Percentiles rank a stretch among this genome's conserved stretches.
These are phyloP conservation scores for Poeciliopsis presidionis DNA, from an alignment of 2,797 vertebrate genomes.

Conservation along the genomic window DNA sequence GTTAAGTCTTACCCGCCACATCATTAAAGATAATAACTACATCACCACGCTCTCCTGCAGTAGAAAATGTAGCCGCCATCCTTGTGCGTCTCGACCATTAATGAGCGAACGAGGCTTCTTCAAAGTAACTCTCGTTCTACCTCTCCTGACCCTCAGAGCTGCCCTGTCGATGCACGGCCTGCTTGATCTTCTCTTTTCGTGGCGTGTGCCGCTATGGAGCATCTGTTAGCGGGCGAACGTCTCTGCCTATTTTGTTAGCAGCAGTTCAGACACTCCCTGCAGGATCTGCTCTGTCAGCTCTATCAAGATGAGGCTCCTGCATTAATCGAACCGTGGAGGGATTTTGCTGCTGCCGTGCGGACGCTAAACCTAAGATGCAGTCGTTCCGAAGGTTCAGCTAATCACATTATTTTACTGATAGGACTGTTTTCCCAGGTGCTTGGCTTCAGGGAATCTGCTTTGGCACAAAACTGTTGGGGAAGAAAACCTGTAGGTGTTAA, in stretches of 20 bases:
- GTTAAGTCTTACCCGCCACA: slow-evolving; percentile 26
- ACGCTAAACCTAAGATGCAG: slow-evolving; percentile 23
- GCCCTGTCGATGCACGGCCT: slow-evolving; percentile 45
- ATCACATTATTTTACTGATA: slow-evolving; percentile 44
- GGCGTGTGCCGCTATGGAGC: slow-evolving; percentile 29
- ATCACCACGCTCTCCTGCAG: slow-evolving; percentile 31
- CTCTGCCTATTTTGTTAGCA: slow-evolving; percentile 45
- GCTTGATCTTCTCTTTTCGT: slow-evolving; percentile 50
- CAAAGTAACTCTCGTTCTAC: slow-evolving; percentile 49
- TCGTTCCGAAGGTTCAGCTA: slow-evolving; percentile 24
- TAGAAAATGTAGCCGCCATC: slow-evolving; percentile 33
- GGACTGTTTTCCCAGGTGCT: slow-evolving; percentile 64
- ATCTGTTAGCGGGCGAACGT: slow-evolving; percentile 24
- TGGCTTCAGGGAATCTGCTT: slow-evolving; percentile 54
- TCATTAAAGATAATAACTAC: slow-evolving; percentile 54
- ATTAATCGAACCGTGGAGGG: slow-evolving; percentile 13
- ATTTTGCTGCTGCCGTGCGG: slow-evolving; percentile 40
- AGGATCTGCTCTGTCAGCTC: slow-evolving; percentile 40
- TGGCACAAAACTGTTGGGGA: slow-evolving; percentile 57
- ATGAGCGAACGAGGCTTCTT: slow-evolving; percentile 55
- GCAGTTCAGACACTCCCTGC: slow-evolving; percentile 38
- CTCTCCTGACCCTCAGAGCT: slow-evolving; percentile 48
- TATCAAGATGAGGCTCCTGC: slow-evolving; percentile 50
- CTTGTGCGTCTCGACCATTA: slow-evolving; percentile 37
- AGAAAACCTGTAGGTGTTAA: slow-evolving; percentile 20